Evolutionary conservation across 2,797 vertebrate genomes (phyloP).

Genomic region (Syngnathus acus): DNA sequence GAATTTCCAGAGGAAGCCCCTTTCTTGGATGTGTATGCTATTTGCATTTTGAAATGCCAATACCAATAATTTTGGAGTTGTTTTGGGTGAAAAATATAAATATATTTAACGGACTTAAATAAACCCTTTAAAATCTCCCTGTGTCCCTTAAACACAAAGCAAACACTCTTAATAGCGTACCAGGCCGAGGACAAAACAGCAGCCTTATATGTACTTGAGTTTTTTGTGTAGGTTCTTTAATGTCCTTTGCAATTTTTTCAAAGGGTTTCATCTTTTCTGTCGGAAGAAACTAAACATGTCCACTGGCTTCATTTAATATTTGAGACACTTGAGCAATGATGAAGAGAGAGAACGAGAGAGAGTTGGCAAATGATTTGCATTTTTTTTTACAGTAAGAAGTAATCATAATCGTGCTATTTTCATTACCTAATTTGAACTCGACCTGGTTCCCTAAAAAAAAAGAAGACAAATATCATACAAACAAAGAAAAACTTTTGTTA

Average conservation of each 20-base stretch:
- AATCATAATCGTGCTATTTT: no score
- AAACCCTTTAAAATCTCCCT: background rate
- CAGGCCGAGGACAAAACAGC: background rate
- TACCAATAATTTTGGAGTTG: background rate
- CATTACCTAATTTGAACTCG: background rate
- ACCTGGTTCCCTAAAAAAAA: background rate
- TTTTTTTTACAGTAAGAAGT: background rate
- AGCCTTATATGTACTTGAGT: background rate
- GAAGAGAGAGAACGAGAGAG: background rate
- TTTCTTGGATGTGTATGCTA: no score
- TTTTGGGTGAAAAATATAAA: background rate
- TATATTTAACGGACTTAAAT: background rate
- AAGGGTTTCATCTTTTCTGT: background rate
- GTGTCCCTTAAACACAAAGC: background rate
- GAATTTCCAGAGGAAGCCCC: background rate
- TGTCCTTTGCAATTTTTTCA: background rate
- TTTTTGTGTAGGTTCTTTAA: background rate
- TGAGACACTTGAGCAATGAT: background rate
- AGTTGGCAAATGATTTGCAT: background rate
- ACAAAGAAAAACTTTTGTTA: constrained; percentile 50
- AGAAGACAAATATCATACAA: constrained; percentile 17
- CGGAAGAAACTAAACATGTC: background rate
- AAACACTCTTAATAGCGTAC: background rate
- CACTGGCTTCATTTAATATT: background rate
- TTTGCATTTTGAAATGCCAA: background rate